These are phyloP conservation scores for Mormyrus iriodes DNA, from an alignment of 2,113 vertebrate species.

Conservation along the genomic window DNA sequence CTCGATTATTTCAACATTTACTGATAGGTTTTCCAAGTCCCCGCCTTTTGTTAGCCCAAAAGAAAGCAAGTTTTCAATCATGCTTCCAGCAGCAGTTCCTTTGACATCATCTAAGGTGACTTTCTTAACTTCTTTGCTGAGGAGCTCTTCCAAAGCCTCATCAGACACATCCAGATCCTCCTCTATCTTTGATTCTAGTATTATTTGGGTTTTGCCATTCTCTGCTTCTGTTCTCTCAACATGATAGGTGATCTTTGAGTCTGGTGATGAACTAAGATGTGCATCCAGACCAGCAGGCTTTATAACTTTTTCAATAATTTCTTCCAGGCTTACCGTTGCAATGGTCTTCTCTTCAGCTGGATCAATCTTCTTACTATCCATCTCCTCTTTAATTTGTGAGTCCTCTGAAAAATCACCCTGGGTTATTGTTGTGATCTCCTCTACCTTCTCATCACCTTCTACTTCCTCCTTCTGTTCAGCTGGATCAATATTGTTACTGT, in stretches of 20 bases:
- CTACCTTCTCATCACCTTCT: constrained; percentile 11
- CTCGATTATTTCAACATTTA: constrained; percentile 86
- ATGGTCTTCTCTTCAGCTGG: constrained; percentile 46
- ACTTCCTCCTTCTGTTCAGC: constrained; percentile 40
- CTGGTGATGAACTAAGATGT: constrained; percentile 49
- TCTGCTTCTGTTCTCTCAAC: constrained; percentile 68
- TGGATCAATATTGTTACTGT: constrained; percentile 16
- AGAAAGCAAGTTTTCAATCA: constrained; percentile 71
- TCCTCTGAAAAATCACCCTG: constrained; percentile 11
- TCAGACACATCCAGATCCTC: constrained; percentile 69
- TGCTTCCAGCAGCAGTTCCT: constrained; percentile 61
- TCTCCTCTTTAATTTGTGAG: neutral
- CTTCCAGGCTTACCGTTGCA: constrained; percentile 58
- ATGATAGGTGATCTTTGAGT: constrained; percentile 70
- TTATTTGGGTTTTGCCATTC: constrained; percentile 74
- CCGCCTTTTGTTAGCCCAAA: constrained; percentile 62
- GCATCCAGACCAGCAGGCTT: constrained; percentile 65
- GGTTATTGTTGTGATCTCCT: constrained; percentile 16
- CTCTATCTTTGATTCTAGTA: constrained; percentile 74
- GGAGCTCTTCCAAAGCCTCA: constrained; percentile 57
- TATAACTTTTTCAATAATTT: constrained; percentile 77
- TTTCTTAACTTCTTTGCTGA: constrained; percentile 64
- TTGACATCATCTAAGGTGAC: constrained; percentile 62
- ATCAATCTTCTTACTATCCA: constrained; percentile 17
- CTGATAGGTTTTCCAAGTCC: constrained; percentile 58